Evolutionary conservation across 2,888 invertebrate species (phyloP), one percentile per base, ranked within the genome.

Genomic region (Tetanocera ferruginea): DNA sequence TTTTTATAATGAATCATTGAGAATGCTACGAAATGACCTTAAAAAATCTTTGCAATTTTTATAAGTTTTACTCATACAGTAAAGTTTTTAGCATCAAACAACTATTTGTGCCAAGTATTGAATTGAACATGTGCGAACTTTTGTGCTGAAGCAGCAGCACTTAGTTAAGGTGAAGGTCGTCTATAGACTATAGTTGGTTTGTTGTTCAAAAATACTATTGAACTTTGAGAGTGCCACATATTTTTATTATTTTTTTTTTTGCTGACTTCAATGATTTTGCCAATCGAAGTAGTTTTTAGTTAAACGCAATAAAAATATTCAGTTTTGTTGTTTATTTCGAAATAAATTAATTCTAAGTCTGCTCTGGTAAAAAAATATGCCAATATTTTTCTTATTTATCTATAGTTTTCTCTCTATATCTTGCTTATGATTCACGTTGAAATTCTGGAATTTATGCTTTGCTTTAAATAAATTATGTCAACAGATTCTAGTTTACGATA

Each of bases 111-210:
- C n/a, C 17, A 34, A 66, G 37, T 55, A 31, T 31, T 66, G 5
- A 55, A 31, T 31, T 66, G 5, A 55, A 17, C 34, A 66, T 34
- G 17, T 66, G 64, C 28, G 5, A 25, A 28, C 11, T 11, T 31
- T 4, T 66, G 8, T 17, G 55, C 5, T 34, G 51, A 3, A n/a
- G 19, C 2, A n/a, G 23, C 28, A 49, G n/a, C 51, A 51, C 34
- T 51, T 9, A n/a, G 17, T 28, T 25, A 69, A 69, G 69, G 69
- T 51, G 69, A 69, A 69, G 69, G 69, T 69, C 51, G 51, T 51
- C 25, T 8, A 17, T 57, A 11, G n/a, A 19, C 31, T 25, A n/a
- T n/a, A 11, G 43, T 11, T 43, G 43, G 11, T 31, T 66, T 37
- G 11, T 43, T 67, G 9, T 19, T 34, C 25, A 1, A 25, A 60